Percentiles rank a stretch among this genome's conserved stretches.
Conservation (phyloP, 1,140 invertebrate species). For the Calephelis virginiensis region DNA sequence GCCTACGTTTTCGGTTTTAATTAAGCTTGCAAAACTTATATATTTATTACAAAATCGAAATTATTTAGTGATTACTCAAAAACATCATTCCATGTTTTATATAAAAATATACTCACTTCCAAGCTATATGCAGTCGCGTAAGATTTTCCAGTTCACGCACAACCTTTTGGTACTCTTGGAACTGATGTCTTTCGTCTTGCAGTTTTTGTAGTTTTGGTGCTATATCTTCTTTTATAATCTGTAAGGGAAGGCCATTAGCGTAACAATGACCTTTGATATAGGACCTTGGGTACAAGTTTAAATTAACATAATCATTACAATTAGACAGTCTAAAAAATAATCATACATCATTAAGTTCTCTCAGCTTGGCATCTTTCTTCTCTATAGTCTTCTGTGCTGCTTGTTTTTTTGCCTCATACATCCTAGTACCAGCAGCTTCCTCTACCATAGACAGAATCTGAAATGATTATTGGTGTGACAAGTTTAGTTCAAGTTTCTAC, state of each 20-base stretch:
- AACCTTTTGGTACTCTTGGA: conserved; percentile 93
- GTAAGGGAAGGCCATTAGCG: conserved; percentile 21
- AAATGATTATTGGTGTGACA: conserved; percentile 1
- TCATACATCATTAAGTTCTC: conserved; percentile 90
- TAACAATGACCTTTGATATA: too few species aligned
- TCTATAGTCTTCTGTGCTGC: conserved; percentile 92
- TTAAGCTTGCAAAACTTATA: too few species aligned
- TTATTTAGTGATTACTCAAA: too few species aligned
- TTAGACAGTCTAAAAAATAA: too few species aligned
- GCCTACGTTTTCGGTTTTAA: too few species aligned
- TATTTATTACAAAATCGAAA: too few species aligned
- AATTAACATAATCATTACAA: too few species aligned
- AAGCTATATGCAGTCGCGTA: conserved; percentile 87
- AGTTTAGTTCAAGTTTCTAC: too few species aligned
- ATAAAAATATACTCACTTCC: conserved; percentile 77
- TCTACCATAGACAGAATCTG: conserved; percentile 98
- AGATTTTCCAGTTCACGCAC: conserved; percentile 93
- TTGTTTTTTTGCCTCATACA: conserved; percentile 97
- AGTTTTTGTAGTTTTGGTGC: conserved; percentile 92
- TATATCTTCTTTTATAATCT: conserved; percentile 94
- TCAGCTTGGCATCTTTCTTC: conserved; percentile 95
- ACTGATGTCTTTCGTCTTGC: conserved; percentile 90
- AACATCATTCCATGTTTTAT: too few species aligned
- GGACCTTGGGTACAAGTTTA: too few species aligned
- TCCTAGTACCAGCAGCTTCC: conserved; percentile 98